These are phyloP conservation scores for Dasyurus viverrinus DNA, from an alignment of 2,113 vertebrate species.

Conservation along the genomic window DNA sequence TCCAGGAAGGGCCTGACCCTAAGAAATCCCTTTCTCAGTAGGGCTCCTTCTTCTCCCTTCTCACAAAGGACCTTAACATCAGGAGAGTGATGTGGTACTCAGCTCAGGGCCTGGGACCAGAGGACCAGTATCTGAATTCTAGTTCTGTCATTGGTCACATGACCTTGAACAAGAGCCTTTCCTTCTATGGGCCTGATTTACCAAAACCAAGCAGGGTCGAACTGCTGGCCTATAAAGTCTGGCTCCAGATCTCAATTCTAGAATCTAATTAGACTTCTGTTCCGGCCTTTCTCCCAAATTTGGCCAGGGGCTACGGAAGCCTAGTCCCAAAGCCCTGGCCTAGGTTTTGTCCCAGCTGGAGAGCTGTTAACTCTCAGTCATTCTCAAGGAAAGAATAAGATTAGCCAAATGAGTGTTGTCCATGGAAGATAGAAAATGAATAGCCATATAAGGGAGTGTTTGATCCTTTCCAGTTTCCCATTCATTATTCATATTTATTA, in stretches of 20 bases:
- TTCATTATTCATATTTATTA: slow-evolving; percentile 87
- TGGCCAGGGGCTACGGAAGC: slow-evolving; percentile 44
- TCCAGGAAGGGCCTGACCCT: not conserved
- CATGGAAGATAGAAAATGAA: slow-evolving; percentile 79
- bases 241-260: not conserved
- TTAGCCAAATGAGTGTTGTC: slow-evolving; percentile 74
- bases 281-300: slow-evolving; percentile 51
- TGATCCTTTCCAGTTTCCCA: slow-evolving; percentile 83
- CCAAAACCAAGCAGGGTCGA: not conserved
- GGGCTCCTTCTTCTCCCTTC: too few species aligned
- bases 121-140: not conserved
- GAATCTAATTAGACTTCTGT: slow-evolving; percentile 37
- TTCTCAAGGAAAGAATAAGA: slow-evolving; percentile 72
- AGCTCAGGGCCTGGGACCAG: too few species aligned
- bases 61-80: too few species aligned
- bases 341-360: slow-evolving; percentile 38
- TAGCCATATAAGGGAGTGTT: slow-evolving; percentile 81
- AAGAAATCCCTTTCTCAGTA: not conserved
- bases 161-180: not conserved
- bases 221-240: not conserved
- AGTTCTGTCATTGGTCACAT: not conserved
- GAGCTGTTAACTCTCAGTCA: slow-evolving; percentile 51
- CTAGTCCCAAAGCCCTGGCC: slow-evolving; percentile 13
- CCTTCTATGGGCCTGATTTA: not conserved
- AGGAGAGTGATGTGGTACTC: too few species aligned